phyloP scores from a whole-genome alignment of 2,113 vertebrate species.

The Otocyon megalotis region DNA sequence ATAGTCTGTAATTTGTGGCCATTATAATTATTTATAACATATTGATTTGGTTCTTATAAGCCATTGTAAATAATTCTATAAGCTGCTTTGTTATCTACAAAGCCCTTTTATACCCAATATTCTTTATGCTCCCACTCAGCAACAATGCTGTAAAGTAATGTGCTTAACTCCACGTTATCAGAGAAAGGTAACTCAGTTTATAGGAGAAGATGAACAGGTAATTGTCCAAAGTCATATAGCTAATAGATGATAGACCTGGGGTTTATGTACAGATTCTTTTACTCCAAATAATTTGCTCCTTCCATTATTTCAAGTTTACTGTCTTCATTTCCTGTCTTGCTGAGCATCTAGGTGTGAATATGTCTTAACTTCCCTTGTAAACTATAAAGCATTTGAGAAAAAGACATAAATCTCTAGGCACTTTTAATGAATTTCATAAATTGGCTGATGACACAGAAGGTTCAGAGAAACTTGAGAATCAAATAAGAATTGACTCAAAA shows the following conservation, averaged over 20 bases:
- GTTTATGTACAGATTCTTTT: neutral
- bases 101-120: neutral
- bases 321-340: constrained; percentile 1
- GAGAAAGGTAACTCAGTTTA: neutral
- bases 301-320: neutral
- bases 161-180: neutral
- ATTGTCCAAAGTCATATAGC: neutral
- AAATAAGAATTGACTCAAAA: neutral
- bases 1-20: neutral
- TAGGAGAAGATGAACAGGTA: neutral
- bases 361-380: neutral
- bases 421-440: neutral
- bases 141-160: neutral
- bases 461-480: neutral
- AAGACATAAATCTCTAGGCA: neutral
- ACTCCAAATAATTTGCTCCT: neutral
- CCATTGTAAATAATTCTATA: neutral
- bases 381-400: neutral
- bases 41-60: neutral
- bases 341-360: neutral
- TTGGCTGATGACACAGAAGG: neutral
- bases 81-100: neutral
- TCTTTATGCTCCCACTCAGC: neutral
- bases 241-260: neutral
- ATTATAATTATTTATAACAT: neutral